Evolutionary conservation across 1,140 invertebrate genomes (phyloP), one percentile per base, ranked within the genome.

Genomic region (Acarapis woodi): DNA sequence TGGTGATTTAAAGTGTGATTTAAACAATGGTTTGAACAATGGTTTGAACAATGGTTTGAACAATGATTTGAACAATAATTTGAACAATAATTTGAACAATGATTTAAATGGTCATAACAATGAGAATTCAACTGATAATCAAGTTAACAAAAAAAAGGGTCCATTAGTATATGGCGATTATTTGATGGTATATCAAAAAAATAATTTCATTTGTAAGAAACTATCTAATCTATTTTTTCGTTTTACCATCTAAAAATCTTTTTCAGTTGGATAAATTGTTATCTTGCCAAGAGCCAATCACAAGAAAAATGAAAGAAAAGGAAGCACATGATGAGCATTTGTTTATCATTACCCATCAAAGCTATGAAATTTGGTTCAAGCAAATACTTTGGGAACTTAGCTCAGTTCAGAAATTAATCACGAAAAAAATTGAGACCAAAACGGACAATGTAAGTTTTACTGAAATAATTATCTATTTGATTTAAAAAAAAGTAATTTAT

Each of bases 311-410:
- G 12, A n/a, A n/a, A n/a, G 54, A 52, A n/a, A 52, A 51, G 62
- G 45, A 45, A 34, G 77, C 90, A 0, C 87, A 93, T 44, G 90
- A 97, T 55, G 90, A 97, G 52, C 88, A 96, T 60, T 62, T 96
- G 2, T 96, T 96, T 52, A 93, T 94, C 32, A 62, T 96, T 8
- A 93, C 80, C 20, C 87, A 96, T 63, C 87, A 96, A 75, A 87
- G 85, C 1, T 96, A 96, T 55, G 90, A 97, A 55, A 60, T 99
- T 12, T 97, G 90, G 90, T 99, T 99, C 62, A 96, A 96, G 56
- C 88, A 97, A 62, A 90, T 99, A 26, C 74, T 97, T 37, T 93
- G 70, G 51, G 90, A 99, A 51, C 58, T 97, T 38, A 87, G 96
- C 51, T 90, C 83, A 0, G 73, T 97, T 5, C 57, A 82, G 35